These are phyloP conservation scores for Pseudopipra pipra DNA, from an alignment of 2,113 vertebrate genomes.

Conservation along the genomic window DNA sequence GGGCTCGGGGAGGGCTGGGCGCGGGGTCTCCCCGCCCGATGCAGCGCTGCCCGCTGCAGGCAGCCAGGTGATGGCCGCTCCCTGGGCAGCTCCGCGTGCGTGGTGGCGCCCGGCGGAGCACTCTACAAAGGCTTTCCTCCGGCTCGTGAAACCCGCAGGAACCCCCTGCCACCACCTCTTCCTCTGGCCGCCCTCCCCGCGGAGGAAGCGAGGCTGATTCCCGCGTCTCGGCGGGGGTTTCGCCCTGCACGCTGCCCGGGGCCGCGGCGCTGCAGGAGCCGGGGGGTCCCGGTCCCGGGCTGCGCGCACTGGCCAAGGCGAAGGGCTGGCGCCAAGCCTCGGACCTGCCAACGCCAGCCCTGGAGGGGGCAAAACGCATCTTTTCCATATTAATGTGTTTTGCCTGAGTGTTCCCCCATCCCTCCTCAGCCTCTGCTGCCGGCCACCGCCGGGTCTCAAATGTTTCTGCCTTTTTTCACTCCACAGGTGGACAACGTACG, in stretches of 20 bases:
- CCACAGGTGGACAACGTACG: slow-evolving; percentile 91
- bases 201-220: neutral
- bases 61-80: slow-evolving; percentile 26
- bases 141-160: neutral
- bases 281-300: neutral
- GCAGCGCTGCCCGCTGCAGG: neutral
- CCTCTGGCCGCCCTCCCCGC: neutral
- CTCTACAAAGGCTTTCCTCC: slow-evolving; percentile 19
- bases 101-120: neutral
- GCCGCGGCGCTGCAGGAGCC: neutral
- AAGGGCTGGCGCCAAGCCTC: neutral
- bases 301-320: neutral
- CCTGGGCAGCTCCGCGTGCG: neutral
- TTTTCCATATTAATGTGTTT: neutral
- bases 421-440: neutral
- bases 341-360: neutral
- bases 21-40: neutral
- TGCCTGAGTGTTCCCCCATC: neutral
- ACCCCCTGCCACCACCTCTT: neutral
- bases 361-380: neutral
- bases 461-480: slow-evolving; percentile 54
- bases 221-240: neutral
- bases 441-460: neutral
- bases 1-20: neutral
- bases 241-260: neutral